phyloP scores from a whole-genome alignment of 2,888 invertebrate genomes.

The Nephrotoma appendiculata region DNA sequence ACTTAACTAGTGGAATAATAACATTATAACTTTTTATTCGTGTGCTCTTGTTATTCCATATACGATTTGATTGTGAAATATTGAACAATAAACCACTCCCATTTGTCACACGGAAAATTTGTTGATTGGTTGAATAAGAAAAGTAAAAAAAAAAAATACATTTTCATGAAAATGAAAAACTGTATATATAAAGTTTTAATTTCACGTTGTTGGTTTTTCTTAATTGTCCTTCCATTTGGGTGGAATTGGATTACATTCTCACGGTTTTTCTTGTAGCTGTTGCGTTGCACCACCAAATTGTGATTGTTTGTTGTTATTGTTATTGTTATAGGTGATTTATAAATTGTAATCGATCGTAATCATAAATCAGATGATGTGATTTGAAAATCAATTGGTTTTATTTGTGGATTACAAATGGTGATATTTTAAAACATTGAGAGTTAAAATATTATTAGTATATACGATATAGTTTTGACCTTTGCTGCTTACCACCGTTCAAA shows the following conservation, averaged over 20 bases:
- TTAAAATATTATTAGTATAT: too few species aligned
- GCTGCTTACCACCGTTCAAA: too few species aligned
- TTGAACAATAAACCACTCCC: slow-evolving; percentile 3
- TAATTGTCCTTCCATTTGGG: not conserved
- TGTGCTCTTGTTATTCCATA: not conserved
- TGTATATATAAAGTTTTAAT: not conserved
- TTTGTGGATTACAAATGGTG: not conserved
- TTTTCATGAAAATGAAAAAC: not conserved
- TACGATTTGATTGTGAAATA: slow-evolving; percentile 1
- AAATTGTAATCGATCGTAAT: not conserved
- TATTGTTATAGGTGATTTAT: not conserved
- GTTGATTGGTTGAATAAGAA: slow-evolving; percentile 3
- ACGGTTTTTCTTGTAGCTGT: not conserved
- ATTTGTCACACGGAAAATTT: slow-evolving; percentile 4
- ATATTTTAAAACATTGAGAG: too few species aligned
- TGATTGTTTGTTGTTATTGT: not conserved
- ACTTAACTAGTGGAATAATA: not conserved
- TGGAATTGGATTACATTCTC: not conserved
- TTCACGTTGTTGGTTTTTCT: not conserved
- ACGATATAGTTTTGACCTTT: too few species aligned
- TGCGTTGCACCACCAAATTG: not conserved
- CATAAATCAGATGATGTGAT: not conserved
- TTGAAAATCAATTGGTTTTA: not conserved
- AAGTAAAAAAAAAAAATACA: not conserved
- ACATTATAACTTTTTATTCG: not conserved